Conservation (phyloP, 92 coral and sea anemone genomes). For the Diadumene lineata region DNA sequence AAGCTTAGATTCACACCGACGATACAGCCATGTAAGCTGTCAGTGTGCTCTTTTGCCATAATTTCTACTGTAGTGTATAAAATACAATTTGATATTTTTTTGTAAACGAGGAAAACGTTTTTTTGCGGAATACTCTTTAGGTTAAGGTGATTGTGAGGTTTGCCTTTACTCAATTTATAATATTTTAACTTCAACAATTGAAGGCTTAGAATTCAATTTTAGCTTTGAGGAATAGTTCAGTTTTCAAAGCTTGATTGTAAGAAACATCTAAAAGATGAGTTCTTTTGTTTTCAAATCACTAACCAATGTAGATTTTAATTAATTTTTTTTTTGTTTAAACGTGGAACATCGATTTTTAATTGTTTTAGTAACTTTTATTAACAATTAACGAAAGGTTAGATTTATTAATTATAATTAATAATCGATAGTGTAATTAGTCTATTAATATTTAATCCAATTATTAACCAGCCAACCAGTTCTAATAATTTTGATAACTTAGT, state of each 20-base stretch:
- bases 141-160: not conserved
- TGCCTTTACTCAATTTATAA: conserved; percentile 19
- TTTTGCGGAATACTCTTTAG: too few species aligned
- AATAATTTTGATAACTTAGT: too few species aligned
- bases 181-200: conserved; percentile 38
- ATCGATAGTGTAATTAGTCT: too few species aligned
- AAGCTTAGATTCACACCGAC: too few species aligned
- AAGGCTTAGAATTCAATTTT: conserved; percentile 31
- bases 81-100: too few species aligned
- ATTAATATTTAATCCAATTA: too few species aligned
- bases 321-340: conserved; percentile 3
- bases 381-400: not conserved
- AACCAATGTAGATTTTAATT: conserved; percentile 2
- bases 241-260: conserved; percentile 8
- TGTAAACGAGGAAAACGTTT: not conserved
- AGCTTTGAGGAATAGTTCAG: conserved; percentile 2
- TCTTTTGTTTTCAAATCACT: conserved; percentile 24
- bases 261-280: conserved; percentile 31
- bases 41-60: too few species aligned
- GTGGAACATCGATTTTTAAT: not conserved
- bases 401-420: too few species aligned
- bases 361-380: not conserved
- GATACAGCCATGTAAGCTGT: too few species aligned
- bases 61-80: too few species aligned
- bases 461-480: too few species aligned